Evolutionary conservation across 2,113 vertebrate genomes (phyloP).

Genomic region (Cebidichthys violaceus): DNA sequence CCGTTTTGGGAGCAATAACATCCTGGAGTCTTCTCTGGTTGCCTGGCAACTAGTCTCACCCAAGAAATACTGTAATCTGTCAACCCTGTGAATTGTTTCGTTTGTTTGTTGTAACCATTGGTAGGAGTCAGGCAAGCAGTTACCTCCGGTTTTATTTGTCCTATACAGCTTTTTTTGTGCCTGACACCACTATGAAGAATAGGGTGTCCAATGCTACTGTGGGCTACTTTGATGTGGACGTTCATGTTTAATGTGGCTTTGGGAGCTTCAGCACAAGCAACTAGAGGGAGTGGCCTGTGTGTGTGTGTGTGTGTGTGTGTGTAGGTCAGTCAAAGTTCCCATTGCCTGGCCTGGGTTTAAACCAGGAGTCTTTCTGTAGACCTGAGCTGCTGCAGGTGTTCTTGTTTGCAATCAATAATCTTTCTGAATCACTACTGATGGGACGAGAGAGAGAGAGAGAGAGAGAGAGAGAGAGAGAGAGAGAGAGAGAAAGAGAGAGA

Average conservation of each 20-base stretch:
- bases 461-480: background rate
- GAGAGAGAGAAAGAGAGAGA: background rate
- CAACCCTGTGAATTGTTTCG: background rate
- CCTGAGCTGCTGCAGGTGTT: constrained; percentile 78
- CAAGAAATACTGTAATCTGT: background rate
- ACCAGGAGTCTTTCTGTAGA: constrained; percentile 78
- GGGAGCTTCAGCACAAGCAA: background rate
- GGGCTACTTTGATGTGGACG: constrained; percentile 21
- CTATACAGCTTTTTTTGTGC: background rate
- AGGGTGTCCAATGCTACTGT: background rate
- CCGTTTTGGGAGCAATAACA: background rate
- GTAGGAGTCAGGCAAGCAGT: background rate
- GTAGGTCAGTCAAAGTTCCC: constrained; percentile 32
- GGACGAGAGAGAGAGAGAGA: background rate
- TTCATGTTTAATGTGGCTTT: constrained; percentile 17
- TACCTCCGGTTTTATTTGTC: background rate
- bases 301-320: too few relatives aligned
- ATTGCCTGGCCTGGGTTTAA: constrained; percentile 43
- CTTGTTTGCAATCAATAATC: constrained; percentile 70
- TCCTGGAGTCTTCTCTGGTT: background rate
- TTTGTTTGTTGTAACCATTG: background rate
- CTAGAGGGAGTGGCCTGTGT: background rate
- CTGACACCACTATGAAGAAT: background rate
- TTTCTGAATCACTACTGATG: constrained; percentile 38
- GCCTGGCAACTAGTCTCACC: background rate